Conservation (phyloP, 2,113 vertebrate genomes). For the Diphyllodes magnificus region DNA sequence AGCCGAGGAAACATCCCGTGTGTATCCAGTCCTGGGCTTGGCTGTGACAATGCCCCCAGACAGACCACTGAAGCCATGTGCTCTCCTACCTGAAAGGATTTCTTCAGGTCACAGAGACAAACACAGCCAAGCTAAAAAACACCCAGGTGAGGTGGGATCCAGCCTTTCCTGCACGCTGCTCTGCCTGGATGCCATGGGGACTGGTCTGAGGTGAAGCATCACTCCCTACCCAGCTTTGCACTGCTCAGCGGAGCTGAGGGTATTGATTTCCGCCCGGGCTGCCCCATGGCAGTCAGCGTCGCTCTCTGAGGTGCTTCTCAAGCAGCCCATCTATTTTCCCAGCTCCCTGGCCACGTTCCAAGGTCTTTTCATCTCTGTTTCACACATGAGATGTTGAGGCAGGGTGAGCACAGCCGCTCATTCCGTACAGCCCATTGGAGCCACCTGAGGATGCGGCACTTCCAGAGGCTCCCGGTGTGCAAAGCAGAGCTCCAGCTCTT, state of each 20-base stretch:
- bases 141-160: not conserved
- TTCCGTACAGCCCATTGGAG: rapidly evolving
- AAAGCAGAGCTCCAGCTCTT: not conserved
- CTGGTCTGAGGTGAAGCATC: not conserved
- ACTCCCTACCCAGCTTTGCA: not conserved
- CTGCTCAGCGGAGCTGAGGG: rapidly evolving
- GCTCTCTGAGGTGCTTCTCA: not conserved
- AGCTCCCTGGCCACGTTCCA: not conserved
- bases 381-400: not conserved
- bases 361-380: not conserved
- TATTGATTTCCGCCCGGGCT: rapidly evolving
- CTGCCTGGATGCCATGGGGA: not conserved
- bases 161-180: rapidly evolving
- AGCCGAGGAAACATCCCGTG: not conserved
- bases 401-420: rapidly evolving
- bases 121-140: not conserved
- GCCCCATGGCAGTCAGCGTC: rapidly evolving
- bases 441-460: not conserved
- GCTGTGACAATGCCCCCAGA: rapidly evolving
- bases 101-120: not conserved
- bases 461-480: rapidly evolving
- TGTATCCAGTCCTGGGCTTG: not conserved
- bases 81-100: not conserved
- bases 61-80: rapidly evolving
- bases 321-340: not conserved